Evolutionary conservation across 2,888 invertebrate genomes (phyloP), one percentile per base, ranked within the genome.

Genomic region (Tipula vernalis): DNA sequence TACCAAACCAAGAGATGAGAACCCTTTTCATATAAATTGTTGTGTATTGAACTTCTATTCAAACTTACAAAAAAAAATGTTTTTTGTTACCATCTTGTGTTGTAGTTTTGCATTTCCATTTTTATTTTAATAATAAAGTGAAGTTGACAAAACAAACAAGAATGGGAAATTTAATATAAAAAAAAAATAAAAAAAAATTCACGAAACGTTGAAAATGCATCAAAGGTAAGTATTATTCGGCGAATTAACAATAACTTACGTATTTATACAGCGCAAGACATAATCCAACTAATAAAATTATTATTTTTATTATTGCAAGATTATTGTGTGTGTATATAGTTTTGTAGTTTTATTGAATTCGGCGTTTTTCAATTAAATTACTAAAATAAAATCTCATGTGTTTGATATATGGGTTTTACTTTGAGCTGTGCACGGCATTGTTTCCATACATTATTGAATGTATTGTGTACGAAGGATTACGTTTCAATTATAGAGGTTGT

Each of bases 241-340:
- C 71, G 28, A 71, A 28, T 51, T 71, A n/a, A 71, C 28, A 71
- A 71, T 71, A 71, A 71, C 71, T 71, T 71, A 71, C 57, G 57
- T 57, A 28, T 28, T 28, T 57, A 47, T 47, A 47, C 51, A 51
- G 51, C 51, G 28, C 10, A 71, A 71, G 71, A 71, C 71, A 71
- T 71, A 71, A 71, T 71, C 71, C 71, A 71, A 71, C 71, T 71
- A 71, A 71, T 71, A 71, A 71, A 71, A 71, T 71, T 71, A 71
- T 71, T 71, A 71, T 71, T 71, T 71, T 71, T 71, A 71, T 71
- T 71, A 28, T 71, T 71, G 13, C n/a, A 4, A 28, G 71, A 18
- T 71, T 12, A 71, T 71, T 71, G 71, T 71, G 71, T 28, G 28
- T 71, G 71, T 28, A 10, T 71, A 28, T 28, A 28, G 3, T 8